These are phyloP conservation scores for Ophiothrix spiculata DNA, from an alignment of 35 echinoderm and acorn worm species.

Conservation along the genomic window DNA sequence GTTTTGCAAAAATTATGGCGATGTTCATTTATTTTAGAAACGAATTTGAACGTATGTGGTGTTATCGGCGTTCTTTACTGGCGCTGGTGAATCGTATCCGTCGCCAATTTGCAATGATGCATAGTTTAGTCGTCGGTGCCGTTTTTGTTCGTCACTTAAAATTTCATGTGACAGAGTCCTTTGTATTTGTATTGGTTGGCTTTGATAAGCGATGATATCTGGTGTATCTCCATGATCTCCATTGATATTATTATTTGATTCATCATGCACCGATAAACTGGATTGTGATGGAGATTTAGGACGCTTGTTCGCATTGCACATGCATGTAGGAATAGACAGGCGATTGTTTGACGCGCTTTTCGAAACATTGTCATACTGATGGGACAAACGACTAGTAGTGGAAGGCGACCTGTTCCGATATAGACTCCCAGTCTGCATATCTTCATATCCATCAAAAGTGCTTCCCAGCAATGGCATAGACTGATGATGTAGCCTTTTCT, in stretches of 20 bases:
- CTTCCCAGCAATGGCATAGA: not conserved
- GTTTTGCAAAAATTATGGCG: too few relatives aligned
- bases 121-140: not conserved
- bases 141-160: not conserved
- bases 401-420: not conserved
- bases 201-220: not conserved
- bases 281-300: too few relatives aligned
- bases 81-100: not conserved
- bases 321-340: too few relatives aligned
- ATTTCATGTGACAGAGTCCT: not conserved
- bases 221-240: too few relatives aligned
- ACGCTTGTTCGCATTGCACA: too few relatives aligned
- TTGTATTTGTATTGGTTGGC: not conserved
- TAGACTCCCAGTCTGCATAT: too few relatives aligned
- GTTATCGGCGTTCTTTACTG: not conserved
- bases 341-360: too few relatives aligned
- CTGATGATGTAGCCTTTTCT: slow-evolving; percentile 1
- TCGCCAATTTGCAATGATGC: not conserved
- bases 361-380: not conserved
- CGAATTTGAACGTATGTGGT: too few relatives aligned
- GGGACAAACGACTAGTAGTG: not conserved
- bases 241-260: too few relatives aligned
- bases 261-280: too few relatives aligned
- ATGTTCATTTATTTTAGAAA: too few relatives aligned
- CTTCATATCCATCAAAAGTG: not conserved